A percentile compares a stretch with the other conserved stretches of the same genome.
Conservation (phyloP, 2,797 vertebrate species). For the Darevskia nairensis region DNA sequence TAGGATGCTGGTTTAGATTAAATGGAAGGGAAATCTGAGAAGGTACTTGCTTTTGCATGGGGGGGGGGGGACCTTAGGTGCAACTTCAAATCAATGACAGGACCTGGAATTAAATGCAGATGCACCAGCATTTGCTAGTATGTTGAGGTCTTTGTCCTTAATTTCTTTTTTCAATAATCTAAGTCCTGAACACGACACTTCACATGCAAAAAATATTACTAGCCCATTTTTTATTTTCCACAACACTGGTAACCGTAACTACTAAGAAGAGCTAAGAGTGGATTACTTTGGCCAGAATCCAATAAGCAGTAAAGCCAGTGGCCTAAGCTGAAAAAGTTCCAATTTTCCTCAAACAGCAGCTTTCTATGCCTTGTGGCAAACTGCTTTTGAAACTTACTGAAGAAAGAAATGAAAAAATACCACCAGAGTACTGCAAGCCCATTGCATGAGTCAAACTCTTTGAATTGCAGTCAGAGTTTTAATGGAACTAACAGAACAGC, state of each 20-base stretch:
- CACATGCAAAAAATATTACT: neutral
- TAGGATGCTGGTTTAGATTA: neutral
- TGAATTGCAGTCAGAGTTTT: neutral
- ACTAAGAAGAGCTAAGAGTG: neutral
- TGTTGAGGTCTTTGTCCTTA: neutral
- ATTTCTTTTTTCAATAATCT: neutral
- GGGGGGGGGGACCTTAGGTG: neutral
- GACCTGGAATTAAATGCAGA: neutral
- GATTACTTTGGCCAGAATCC: neutral
- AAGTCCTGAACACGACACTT: neutral
- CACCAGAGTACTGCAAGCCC: neutral
- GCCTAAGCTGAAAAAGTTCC: constrained; percentile 1
- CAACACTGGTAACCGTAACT: neutral
- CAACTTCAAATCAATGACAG: neutral
- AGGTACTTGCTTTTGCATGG: neutral
- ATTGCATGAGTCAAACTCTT: neutral
- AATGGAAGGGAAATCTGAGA: neutral
- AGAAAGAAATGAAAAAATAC: neutral
- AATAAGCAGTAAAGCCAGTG: neutral
- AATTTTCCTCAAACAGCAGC: neutral
- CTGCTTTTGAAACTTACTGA: neutral
- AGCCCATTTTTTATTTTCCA: neutral
- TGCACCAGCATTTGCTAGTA: neutral
- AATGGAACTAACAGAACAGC: neutral
- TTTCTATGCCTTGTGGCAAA: neutral